Conservation (phyloP, 1,140 invertebrate species). For the Trichonephila inaurata region DNA sequence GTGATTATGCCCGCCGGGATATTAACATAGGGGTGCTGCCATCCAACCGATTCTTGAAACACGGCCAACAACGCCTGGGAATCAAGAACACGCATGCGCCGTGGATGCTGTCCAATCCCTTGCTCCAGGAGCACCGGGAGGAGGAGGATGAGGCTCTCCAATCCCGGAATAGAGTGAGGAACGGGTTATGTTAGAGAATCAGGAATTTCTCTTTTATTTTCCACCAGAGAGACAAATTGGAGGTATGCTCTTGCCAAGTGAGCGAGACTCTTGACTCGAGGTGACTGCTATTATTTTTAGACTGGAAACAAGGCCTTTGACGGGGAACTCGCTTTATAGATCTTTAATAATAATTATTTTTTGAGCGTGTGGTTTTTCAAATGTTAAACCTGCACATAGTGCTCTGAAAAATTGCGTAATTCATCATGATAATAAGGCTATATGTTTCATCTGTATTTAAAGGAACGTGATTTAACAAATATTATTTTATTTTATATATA, state of each 20-base stretch:
- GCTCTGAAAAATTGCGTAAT: no score
- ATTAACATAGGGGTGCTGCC: slow-evolving; percentile 65
- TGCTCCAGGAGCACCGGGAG: slow-evolving; percentile 32
- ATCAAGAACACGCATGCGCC: slow-evolving; percentile 19
- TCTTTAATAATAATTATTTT: background rate
- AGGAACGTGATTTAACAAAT: no score
- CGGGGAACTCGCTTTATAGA: background rate
- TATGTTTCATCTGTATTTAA: no score
- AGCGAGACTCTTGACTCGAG: slow-evolving; percentile 28
- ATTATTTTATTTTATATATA: no score
- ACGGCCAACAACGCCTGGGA: slow-evolving; percentile 33
- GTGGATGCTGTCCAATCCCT: slow-evolving; percentile 68
- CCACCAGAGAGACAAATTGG: slow-evolving; percentile 46
- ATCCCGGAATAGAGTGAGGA: slow-evolving; percentile 60
- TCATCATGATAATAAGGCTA: no score
- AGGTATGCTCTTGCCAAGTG: slow-evolving; percentile 44
- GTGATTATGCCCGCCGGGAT: slow-evolving; percentile 55
- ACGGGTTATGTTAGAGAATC: slow-evolving; percentile 46
- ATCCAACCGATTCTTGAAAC: slow-evolving; percentile 60
- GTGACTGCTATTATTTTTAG: slow-evolving; percentile 51
- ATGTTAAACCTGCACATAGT: no score
- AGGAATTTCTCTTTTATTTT: slow-evolving; percentile 54
- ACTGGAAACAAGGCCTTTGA: slow-evolving; percentile 24
- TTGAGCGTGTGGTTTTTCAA: no score
- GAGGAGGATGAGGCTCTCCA: slow-evolving; percentile 58